Evolutionary conservation across 1,140 invertebrate genomes (phyloP).

Genomic region (Chrysopa pallens): DNA sequence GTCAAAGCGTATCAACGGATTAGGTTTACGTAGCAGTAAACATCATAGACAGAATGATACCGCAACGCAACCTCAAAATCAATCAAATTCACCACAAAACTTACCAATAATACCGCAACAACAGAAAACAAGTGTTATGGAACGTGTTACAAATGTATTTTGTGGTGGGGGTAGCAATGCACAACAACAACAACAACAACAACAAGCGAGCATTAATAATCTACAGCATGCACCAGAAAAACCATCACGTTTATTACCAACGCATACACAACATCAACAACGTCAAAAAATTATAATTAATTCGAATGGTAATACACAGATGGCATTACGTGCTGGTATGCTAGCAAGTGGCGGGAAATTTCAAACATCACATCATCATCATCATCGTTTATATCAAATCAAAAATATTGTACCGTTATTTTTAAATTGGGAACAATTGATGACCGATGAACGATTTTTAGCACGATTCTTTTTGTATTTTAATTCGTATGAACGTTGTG

Average conservation of each 20-base stretch:
- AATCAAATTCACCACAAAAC: neutral
- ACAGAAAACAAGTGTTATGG: constrained; percentile 52
- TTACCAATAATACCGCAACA: constrained; percentile 9
- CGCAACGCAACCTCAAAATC: neutral
- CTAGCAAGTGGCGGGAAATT: neutral
- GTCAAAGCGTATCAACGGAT: constrained; percentile 69
- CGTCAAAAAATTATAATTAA: constrained; percentile 13
- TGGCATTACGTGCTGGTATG: neutral
- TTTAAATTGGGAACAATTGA: constrained; percentile 53
- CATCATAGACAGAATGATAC: constrained; percentile 21
- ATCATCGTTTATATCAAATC: constrained; percentile 6
- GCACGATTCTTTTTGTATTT: constrained; percentile 74
- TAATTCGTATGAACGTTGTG: constrained; percentile 51
- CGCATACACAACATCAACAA: constrained; percentile 17
- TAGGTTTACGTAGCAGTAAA: constrained; percentile 51
- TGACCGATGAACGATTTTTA: constrained; percentile 70
- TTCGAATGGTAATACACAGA: constrained; percentile 2
- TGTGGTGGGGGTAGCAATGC: constrained; percentile 40
- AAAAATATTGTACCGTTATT: constrained; percentile 24
- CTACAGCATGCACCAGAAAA: constrained; percentile 28
- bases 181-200: constrained; percentile 11
- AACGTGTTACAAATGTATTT: constrained; percentile 65
- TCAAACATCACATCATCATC: constrained; percentile 4
- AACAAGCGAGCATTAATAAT: constrained; percentile 13
- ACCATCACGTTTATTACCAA: constrained; percentile 24